Evolutionary conservation across 2,113 vertebrate species (phyloP).

Genomic region (Motacilla tschutschensis): DNA sequence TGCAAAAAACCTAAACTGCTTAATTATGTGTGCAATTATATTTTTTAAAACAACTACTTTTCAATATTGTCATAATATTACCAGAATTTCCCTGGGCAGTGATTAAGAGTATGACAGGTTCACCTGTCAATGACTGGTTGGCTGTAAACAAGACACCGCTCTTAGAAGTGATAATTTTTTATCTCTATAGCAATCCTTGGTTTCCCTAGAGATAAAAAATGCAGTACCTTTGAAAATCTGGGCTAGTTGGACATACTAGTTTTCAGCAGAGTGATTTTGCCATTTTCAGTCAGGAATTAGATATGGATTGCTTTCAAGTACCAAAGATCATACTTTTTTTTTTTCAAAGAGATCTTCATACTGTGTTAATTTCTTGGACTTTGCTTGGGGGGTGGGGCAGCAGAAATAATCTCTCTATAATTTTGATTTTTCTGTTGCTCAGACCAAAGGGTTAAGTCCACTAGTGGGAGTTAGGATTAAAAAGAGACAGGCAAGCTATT

Average conservation of each 20-base stretch:
- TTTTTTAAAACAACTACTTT: background rate
- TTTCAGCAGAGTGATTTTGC: constrained; percentile 14
- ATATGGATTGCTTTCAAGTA: constrained; percentile 13
- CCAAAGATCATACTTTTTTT: background rate
- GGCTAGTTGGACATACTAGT: background rate
- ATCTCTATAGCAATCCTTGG: background rate
- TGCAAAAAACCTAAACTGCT: background rate
- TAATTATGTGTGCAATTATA: background rate
- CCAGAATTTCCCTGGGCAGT: background rate
- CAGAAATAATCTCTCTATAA: background rate
- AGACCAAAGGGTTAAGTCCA: background rate
- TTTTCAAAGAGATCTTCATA: background rate
- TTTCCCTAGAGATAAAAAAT: background rate
- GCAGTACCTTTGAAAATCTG: background rate
- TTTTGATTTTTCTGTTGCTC: background rate
- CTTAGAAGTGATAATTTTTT: background rate
- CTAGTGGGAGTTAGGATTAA: background rate
- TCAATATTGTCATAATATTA: background rate
- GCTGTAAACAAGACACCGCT: background rate
- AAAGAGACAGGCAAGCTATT: background rate
- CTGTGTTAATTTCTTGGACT: background rate
- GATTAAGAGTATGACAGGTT: background rate
- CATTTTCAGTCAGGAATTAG: background rate
- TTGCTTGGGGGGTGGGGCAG: accelerated
- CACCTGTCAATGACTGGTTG: background rate